Base-by-base conservation (phyloP, 2,113 vertebrate species). In the Ploceus nigricollis region DNA sequence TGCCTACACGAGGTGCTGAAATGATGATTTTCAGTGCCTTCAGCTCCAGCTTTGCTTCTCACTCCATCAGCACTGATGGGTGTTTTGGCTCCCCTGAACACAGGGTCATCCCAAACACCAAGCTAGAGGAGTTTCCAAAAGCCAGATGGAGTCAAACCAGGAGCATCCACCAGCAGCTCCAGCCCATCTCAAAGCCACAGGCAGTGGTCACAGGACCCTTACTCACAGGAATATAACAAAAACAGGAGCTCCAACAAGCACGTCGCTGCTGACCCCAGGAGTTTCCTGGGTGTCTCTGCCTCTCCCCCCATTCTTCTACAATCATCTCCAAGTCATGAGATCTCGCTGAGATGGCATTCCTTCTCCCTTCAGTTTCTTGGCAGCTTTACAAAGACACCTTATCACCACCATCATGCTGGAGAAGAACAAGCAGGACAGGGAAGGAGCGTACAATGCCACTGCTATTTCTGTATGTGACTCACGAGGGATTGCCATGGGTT, bases 371-470 rank as follows among this genome's bases (percentile, higher is more conserved):
- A 35, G 66, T 42, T 82, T 66, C 53, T 44, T 72, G 54, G 82
- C 66, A 65, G 66, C 51, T 77, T 68, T 71, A 88, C 50, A 95
- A 86, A 86, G 79, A 37, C 58, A n/a, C 37, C 39, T 82, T 91
- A 39, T 85, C 61, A 44, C 33, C 37, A 58, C 30, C 7, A 14
- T 70, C 82, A 37, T 0, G 2, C 27, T 1, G 4, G 31, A 61
- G 27, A 33, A 15, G 42, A 82, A 19, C n/a, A 48, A 61, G 28
- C 45, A 40, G 58, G 54, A 37, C 17, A 30, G 63, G 35, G 75
- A 57, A 69, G n/a, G 65, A 47, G 3, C 0, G 0, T 10, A 70
- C 57, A 85, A 15, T 35, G 39, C 54, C 2, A 1, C 42, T 70
- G 63, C 71, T 95, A 80, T 86, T 95, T 90, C 68, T 88, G 68